Evolutionary conservation across 2,888 invertebrate species (phyloP), one percentile per base, ranked within the genome.

Genomic region (Eristalis intricaria): DNA sequence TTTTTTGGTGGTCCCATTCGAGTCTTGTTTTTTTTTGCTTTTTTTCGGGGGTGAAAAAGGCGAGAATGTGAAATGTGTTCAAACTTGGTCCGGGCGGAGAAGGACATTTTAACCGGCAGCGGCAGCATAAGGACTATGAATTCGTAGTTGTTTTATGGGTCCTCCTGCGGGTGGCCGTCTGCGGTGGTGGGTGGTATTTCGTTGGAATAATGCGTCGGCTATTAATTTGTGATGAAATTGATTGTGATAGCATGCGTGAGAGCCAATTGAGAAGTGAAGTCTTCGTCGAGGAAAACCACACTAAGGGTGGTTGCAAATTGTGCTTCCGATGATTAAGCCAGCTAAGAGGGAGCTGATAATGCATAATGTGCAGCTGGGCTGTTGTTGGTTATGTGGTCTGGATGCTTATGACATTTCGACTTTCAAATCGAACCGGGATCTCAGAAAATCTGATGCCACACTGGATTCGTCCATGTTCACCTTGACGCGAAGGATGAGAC

Each of bases 21-120:
- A 38, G 43, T 64, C 69, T 71, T 73, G 60, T 64, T 74, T 71
- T 73, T 68, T 77, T 4, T 0, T 15, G n/a, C 64, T 65, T 56
- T 75, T 71, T 63, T 35, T 22, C 50, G 68, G 50, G 50, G 50
- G 0, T 19, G 50, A 50, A 50, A 78, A 73, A 84, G 73, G 81
- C 73, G 85, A 82, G 81, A 85, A 81, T 80, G 75, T 84, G 70
- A 84, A 75, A 38, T 85, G 85, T 85, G 81, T 76, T 19, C 11
- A 58, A 85, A 85, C 76, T 85, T 85, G 10, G 60, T 73, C 77
- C 35, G 64, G 29, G 8, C 76, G 50, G 11, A 58, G 50, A 64
- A 77, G 56, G 75, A 85, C 70, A 75, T 40, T 80, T 80, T 66
- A 80, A 75, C 70, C 50, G 75, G 81, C 35, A 63, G 68, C 22